phyloP scores from a whole-genome alignment of 2,888 invertebrate genomes.

The Phania funesta region DNA sequence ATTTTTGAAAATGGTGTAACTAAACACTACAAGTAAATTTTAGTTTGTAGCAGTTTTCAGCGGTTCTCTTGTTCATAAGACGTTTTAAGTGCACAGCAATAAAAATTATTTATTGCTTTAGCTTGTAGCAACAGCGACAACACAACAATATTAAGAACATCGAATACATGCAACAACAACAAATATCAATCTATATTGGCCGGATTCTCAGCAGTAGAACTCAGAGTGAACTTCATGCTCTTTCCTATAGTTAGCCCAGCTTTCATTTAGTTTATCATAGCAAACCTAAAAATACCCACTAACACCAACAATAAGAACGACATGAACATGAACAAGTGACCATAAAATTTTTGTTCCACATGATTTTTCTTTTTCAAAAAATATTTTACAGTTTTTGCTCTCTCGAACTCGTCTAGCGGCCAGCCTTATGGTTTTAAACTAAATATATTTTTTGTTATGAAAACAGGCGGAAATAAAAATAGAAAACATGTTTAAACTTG shows the following conservation, averaged over 20 bases:
- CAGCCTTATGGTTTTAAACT: constrained; percentile 7
- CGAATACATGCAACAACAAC: constrained; percentile 22
- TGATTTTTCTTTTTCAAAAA: neutral
- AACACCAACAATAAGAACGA: constrained; percentile 2
- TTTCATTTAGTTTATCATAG: neutral
- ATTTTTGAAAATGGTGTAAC: constrained; percentile 26
- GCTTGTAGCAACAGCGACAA: constrained; percentile 62
- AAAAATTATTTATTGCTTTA: constrained; percentile 73
- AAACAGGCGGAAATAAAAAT: neutral
- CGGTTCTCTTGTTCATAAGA: constrained; percentile 69
- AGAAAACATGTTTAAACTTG: neutral
- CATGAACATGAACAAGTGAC: constrained; percentile 33
- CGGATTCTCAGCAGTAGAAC: constrained; percentile 1
- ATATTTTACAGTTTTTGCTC: neutral
- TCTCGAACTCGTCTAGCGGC: neutral
- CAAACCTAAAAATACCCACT: neutral
- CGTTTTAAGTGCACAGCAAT: constrained; percentile 73
- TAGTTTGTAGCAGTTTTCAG: constrained; percentile 45
- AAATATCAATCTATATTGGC: constrained; percentile 40
- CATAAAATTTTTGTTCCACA: constrained; percentile 27
- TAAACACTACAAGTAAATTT: neutral
- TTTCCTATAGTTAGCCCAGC: neutral
- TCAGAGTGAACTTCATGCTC: neutral
- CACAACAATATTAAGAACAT: constrained; percentile 1
- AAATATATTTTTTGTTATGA: constrained; percentile 20